phyloP scores from a whole-genome alignment of 1,140 invertebrate species.

The Leptonema lineaticorne region DNA sequence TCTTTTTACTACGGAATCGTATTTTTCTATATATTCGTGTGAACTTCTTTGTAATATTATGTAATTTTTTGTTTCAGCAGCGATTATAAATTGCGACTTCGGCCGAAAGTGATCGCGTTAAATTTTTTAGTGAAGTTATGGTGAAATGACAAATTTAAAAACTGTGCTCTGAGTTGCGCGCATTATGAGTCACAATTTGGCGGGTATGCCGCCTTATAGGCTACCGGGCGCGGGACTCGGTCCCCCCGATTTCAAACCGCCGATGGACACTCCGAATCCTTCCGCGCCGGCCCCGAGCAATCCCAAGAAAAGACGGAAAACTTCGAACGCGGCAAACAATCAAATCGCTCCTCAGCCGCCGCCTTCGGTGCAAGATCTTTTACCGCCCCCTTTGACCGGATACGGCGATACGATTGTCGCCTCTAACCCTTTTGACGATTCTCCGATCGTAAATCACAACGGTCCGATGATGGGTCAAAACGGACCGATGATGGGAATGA shows the following conservation, averaged over 20 bases:
- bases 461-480: conserved; percentile 64
- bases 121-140: not conserved
- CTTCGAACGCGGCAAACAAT: conserved; percentile 61
- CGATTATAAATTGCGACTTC: no score
- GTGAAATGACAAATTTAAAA: not conserved
- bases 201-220: conserved; percentile 67
- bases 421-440: conserved; percentile 95
- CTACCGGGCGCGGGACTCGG: conserved; percentile 65
- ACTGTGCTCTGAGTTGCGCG: not conserved
- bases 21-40: no score
- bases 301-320: conserved; percentile 69
- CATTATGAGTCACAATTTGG: conserved; percentile 67
- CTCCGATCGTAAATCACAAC: conserved; percentile 66
- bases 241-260: conserved; percentile 64
- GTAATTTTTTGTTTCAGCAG: no score
- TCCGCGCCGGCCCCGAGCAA: conserved; percentile 63
- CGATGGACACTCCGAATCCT: conserved; percentile 58
- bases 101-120: not conserved
- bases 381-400: conserved; percentile 79
- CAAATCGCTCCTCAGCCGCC: conserved; percentile 60
- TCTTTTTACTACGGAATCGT: no score
- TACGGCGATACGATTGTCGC: conserved; percentile 93
- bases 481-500: conserved; percentile 58
- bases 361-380: conserved; percentile 71
- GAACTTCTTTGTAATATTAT: no score